Percentiles rank a stretch among this genome's conserved stretches.
These are phyloP conservation scores for Anableps anableps DNA, from an alignment of 2,797 vertebrate genomes.

Conservation along the genomic window DNA sequence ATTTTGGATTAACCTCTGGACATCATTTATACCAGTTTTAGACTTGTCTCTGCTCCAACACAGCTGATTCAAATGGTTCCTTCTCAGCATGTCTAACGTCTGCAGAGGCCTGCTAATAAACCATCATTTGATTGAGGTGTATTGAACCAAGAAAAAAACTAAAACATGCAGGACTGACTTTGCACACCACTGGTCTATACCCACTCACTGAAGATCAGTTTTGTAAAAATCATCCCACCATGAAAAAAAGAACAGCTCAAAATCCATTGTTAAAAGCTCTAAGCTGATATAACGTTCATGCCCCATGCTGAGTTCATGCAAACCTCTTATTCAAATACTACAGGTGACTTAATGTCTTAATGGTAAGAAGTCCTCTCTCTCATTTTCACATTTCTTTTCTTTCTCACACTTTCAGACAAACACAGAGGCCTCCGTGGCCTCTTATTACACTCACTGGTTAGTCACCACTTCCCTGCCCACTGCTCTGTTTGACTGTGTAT, in stretches of 20 bases:
- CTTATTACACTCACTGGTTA: neutral
- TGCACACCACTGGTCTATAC: no score
- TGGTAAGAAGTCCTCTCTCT: neutral
- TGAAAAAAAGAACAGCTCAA: no score
- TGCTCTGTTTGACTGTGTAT: neutral
- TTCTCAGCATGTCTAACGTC: neutral
- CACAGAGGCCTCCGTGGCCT: neutral
- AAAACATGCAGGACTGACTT: neutral
- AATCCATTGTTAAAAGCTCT: no score
- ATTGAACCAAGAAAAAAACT: neutral
- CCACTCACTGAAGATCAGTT: no score
- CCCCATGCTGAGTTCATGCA: no score
- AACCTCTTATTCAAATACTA: no score
- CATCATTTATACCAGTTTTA: neutral
- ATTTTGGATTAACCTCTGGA: neutral
- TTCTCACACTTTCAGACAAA: conserved; percentile 1
- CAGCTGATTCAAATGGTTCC: neutral
- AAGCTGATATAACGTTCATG: no score
- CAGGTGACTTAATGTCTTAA: no score
- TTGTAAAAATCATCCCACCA: no score
- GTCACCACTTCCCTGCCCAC: neutral
- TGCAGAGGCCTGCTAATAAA: neutral
- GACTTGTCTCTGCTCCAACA: neutral
- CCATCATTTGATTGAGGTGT: neutral
- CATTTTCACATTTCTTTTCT: neutral